These are phyloP conservation scores for Drosophila cardini DNA, from an alignment of 1,140 invertebrate genomes.

Conservation along the genomic window DNA sequence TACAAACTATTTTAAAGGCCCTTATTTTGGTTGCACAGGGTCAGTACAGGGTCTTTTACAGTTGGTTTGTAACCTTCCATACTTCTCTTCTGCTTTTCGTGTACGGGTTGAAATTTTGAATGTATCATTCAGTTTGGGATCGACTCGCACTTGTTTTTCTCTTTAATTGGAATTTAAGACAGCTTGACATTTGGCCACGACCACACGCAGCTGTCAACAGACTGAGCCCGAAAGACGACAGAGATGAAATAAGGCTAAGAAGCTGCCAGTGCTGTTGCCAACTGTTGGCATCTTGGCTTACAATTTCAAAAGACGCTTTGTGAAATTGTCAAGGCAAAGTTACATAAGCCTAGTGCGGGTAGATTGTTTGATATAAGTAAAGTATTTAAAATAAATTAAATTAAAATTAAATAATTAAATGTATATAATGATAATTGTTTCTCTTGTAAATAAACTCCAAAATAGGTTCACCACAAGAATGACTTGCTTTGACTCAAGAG, in stretches of 20 bases:
- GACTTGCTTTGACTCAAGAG: no score
- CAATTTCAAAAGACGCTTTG: constrained; percentile 16
- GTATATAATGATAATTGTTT: no score
- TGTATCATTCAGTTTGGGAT: not conserved
- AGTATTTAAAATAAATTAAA: no score
- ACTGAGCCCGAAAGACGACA: constrained; percentile 10
- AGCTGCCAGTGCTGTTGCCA: constrained; percentile 2
- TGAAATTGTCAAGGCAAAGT: constrained; percentile 2
- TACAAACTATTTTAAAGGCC: no score
- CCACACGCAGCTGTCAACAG: constrained; percentile 28
- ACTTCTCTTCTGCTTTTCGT: no score
- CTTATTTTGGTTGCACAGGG: no score
- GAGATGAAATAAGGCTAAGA: constrained; percentile 15
- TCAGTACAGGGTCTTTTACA: no score
- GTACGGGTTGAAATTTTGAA: not conserved
- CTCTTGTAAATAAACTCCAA: no score
- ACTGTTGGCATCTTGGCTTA: constrained; percentile 19
- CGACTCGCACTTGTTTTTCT: constrained; percentile 3
- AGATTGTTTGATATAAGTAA: constrained; percentile 21
- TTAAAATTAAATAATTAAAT: no score
- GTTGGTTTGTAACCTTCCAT: no score
- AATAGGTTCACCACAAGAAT: no score
- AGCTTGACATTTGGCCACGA: constrained; percentile 48
- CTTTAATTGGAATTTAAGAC: constrained; percentile 56
- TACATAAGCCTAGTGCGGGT: constrained; percentile 10